phyloP scores from a whole-genome alignment of 2,888 invertebrate genomes.

The Mythimna impura region DNA sequence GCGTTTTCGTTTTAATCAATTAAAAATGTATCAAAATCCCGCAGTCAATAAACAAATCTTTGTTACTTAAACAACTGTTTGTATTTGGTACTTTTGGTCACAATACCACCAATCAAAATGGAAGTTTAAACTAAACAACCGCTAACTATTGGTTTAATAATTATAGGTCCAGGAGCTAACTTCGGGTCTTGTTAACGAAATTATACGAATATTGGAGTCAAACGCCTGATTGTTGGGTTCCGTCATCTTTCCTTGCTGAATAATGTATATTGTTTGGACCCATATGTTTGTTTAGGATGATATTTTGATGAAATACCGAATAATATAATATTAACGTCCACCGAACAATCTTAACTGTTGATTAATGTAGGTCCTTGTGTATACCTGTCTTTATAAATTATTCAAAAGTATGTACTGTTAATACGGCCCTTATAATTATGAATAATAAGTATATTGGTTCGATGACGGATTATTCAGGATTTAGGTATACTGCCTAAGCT shows the following conservation, averaged over 20 bases:
- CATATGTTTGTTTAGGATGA: slow-evolving; percentile 84
- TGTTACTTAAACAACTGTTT: slow-evolving; percentile 31
- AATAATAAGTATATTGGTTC: slow-evolving; percentile 38
- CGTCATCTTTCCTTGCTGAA: slow-evolving; percentile 77
- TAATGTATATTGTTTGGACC: slow-evolving; percentile 80
- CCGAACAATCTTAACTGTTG: slow-evolving; percentile 74
- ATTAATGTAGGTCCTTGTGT: slow-evolving; percentile 75
- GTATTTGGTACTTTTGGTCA: slow-evolving; percentile 54
- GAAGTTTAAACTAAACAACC: slow-evolving; percentile 51
- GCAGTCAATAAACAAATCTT: slow-evolving; percentile 14
- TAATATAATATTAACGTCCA: slow-evolving; percentile 59
- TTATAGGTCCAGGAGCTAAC: slow-evolving; percentile 56
- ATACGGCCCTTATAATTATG: slow-evolving; percentile 40
- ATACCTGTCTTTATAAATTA: slow-evolving; percentile 68
- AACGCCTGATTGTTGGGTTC: slow-evolving; percentile 71
- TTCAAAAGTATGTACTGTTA: slow-evolving; percentile 53
- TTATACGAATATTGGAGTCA: slow-evolving; percentile 65
- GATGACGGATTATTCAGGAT: slow-evolving; percentile 27
- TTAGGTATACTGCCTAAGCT: slow-evolving; percentile 2
- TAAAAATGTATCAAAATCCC: not conserved
- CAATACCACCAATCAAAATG: slow-evolving; percentile 52
- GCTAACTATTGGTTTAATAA: slow-evolving; percentile 61
- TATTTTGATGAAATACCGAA: slow-evolving; percentile 79
- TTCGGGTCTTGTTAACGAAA: slow-evolving; percentile 58
- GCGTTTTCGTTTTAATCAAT: not conserved